phyloP scores from a whole-genome alignment of 2,888 invertebrate species.

The Trissoscelio sp. region DNA sequence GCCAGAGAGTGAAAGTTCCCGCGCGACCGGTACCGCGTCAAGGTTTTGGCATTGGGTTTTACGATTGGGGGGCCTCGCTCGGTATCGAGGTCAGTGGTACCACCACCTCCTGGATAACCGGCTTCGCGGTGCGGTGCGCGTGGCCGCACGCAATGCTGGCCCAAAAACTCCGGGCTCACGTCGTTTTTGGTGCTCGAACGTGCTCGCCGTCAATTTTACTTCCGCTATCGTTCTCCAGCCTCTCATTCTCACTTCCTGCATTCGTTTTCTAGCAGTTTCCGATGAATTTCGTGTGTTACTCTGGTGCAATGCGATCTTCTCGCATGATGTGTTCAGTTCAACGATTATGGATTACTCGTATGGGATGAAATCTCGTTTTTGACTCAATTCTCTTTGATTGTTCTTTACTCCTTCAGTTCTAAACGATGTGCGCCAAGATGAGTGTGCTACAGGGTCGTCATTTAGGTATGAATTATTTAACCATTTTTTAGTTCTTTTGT shows the following conservation, averaged over 20 bases:
- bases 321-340: neutral
- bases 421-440: slow-evolving; percentile 82
- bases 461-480: slow-evolving; percentile 80
- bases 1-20: slow-evolving; percentile 76
- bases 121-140: slow-evolving; percentile 73
- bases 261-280: slow-evolving; percentile 19
- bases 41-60: slow-evolving; percentile 81
- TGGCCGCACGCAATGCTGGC: slow-evolving; percentile 74
- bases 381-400: slow-evolving; percentile 41
- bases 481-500: too few species aligned
- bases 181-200: slow-evolving; percentile 70
- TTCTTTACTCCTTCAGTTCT: slow-evolving; percentile 31
- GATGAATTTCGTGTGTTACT: neutral
- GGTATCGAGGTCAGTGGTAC: slow-evolving; percentile 83
- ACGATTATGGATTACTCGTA: slow-evolving; percentile 41
- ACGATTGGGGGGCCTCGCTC: slow-evolving; percentile 78
- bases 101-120: slow-evolving; percentile 79
- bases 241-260: slow-evolving; percentile 24
- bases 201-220: slow-evolving; percentile 68
- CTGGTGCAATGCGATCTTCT: slow-evolving; percentile 16
- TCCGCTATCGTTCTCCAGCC: slow-evolving; percentile 65
- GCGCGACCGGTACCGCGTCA: slow-evolving; percentile 72
- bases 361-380: slow-evolving; percentile 46
- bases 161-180: slow-evolving; percentile 78
- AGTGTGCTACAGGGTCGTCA: slow-evolving; percentile 82